Base-by-base conservation (phyloP, 2,113 vertebrate genomes). In the Phalacrocorax aristotelis region DNA sequence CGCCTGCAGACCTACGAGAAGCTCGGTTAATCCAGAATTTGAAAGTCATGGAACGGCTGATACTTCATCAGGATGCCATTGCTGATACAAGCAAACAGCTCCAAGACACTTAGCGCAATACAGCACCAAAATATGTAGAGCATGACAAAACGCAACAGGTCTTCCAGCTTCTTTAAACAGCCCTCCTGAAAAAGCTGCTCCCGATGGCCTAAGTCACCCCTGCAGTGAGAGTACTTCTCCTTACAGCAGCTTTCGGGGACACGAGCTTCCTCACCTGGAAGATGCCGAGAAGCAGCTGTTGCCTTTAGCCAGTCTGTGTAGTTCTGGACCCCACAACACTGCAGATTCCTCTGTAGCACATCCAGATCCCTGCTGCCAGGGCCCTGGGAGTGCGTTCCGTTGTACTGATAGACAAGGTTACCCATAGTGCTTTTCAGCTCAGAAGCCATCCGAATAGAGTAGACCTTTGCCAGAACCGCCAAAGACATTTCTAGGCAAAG, bases 401-500 rank as follows among this genome's bases (percentile, higher is more conserved):
- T 90, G 65, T 95, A 82, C 23, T 52, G 69, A 7, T 64, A 25
- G 27, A 97, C 8, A 2, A 96, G 69, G 32, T 30, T 25, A 30
- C 2, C 13, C 84, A 88, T 58, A 36, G 49, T 42, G 10, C 11
- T 78, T 55, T 94, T 34, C 65, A 96, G 29, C 9, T 96, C 88
- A 89, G 87, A 58, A 64, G 83, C 1, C 13, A 40, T 22, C 34
- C 1, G 6, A 49, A 23, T 4, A 38, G 7, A 60, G 29, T 93
- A 95, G 7, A 44, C 12, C 7, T 1, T 5, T 13, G 29, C 52
- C 82, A 97, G 40, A 55, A 85, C 13, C 4, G 32, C 82, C 4
- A 34, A 95, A 87, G 97, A 96, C 2, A 13, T 9, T 93, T 91
- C 89, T 27, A 98, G 44, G 68, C 97, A 98, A 55, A 97, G 23